Evolutionary conservation across 2,113 vertebrate species (phyloP).

Genomic region (Regulus satrapa): DNA sequence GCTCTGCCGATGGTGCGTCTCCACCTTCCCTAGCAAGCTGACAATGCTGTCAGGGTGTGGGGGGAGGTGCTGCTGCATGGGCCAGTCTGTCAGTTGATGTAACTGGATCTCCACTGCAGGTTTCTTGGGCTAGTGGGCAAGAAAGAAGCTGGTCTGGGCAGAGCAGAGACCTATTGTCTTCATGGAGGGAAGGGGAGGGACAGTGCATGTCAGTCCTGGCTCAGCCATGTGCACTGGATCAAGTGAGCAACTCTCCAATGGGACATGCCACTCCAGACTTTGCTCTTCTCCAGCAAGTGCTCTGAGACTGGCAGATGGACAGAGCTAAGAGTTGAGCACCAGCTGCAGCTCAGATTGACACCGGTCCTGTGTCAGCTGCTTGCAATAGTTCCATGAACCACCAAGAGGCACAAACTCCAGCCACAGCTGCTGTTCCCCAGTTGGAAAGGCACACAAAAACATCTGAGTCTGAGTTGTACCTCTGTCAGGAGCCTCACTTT

Average conservation of each 20-base stretch:
- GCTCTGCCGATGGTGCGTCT: constrained; percentile 6
- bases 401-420: rapidly evolving
- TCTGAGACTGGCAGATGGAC: rapidly evolving
- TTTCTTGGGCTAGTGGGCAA: background rate
- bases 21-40: constrained; percentile 41
- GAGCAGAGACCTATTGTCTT: background rate
- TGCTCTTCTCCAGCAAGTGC: background rate
- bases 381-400: background rate
- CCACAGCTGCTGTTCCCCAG: background rate
- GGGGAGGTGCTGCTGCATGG: constrained; percentile 18
- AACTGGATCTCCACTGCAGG: background rate
- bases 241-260: background rate
- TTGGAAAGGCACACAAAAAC: background rate
- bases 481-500: background rate
- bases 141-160: background rate
- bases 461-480: background rate
- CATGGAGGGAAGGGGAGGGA: background rate
- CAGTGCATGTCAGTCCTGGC: background rate
- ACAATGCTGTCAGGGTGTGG: background rate
- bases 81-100: constrained; percentile 56
- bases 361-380: background rate
- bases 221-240: background rate
- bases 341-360: background rate
- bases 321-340: background rate
- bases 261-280: background rate